Conservation (phyloP, 2,113 vertebrate species). For the Alectura lathami region DNA sequence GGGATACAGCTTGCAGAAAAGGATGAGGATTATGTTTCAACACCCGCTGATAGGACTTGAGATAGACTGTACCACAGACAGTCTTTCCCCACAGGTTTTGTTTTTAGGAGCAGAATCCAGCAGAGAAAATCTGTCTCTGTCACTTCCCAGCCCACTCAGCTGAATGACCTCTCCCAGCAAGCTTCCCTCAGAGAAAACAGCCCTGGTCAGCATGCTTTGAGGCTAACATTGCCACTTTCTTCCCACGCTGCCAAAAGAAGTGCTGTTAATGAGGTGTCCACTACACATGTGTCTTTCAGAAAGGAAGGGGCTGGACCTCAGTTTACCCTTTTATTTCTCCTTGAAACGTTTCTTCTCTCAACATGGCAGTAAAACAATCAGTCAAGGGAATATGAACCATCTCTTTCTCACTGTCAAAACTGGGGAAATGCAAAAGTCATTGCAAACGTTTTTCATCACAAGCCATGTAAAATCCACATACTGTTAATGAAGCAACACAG, state of each 20-base stretch:
- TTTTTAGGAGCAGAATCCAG: slow-evolving; percentile 7
- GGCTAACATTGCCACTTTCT: background rate
- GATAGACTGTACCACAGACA: background rate
- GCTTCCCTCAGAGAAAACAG: background rate
- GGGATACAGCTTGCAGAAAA: slow-evolving; percentile 17
- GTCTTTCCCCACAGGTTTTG: background rate
- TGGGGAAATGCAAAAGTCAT: background rate
- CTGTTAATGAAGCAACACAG: background rate
- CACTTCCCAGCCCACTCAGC: background rate
- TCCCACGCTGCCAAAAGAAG: background rate
- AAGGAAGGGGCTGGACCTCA: background rate
- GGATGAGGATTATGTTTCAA: slow-evolving; percentile 31
- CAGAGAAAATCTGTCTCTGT: background rate
- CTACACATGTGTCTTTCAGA: background rate
- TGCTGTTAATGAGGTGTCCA: background rate
- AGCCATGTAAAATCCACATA: background rate
- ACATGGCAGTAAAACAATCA: background rate
- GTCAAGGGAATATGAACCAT: background rate
- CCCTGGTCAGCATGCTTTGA: background rate
- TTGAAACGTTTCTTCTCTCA: background rate
- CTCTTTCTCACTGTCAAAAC: background rate
- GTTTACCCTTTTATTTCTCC: background rate
- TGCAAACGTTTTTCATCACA: background rate
- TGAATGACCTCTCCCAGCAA: background rate
- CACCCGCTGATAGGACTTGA: background rate